Conservation (phyloP, 1,140 invertebrate genomes). For the Palaemon carinicauda region DNA sequence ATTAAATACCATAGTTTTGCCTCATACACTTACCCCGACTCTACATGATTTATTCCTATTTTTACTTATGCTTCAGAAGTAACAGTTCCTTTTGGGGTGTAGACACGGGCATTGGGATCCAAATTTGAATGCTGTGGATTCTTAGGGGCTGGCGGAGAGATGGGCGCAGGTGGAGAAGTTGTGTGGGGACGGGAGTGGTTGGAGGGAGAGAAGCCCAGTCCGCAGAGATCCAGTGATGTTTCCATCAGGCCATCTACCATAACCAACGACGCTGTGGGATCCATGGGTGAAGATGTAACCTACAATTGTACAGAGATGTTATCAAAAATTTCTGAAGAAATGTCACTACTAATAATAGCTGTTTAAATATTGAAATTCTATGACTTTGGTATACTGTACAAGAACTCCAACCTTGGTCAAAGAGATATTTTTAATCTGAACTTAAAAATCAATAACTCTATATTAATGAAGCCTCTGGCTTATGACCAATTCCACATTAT, state of each 20-base stretch:
- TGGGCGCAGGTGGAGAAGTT: constrained; percentile 46
- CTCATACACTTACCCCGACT: neutral
- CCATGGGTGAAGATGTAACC: constrained; percentile 42
- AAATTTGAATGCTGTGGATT: constrained; percentile 72
- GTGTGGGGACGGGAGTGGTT: constrained; percentile 50
- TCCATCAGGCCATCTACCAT: constrained; percentile 55
- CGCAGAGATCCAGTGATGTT: constrained; percentile 64
- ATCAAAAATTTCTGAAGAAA: no score
- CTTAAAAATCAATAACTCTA: no score
- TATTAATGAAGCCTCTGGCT: no score
- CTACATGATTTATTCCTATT: neutral
- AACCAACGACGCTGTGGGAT: constrained; percentile 19
- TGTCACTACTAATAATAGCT: no score
- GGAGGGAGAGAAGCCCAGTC: constrained; percentile 61
- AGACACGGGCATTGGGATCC: constrained; percentile 90
- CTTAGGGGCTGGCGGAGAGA: constrained; percentile 43
- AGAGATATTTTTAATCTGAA: no score
- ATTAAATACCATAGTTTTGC: constrained; percentile 3
- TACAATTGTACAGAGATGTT: neutral
- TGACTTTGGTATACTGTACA: no score
- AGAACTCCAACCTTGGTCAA: no score
- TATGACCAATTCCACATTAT: no score
- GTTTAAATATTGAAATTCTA: no score
- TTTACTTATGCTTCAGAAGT: constrained; percentile 42
- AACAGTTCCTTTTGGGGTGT: constrained; percentile 77